These are phyloP conservation scores for Chrysolina haemoptera DNA, from an alignment of 2,888 invertebrate genomes.

Conservation along the genomic window DNA sequence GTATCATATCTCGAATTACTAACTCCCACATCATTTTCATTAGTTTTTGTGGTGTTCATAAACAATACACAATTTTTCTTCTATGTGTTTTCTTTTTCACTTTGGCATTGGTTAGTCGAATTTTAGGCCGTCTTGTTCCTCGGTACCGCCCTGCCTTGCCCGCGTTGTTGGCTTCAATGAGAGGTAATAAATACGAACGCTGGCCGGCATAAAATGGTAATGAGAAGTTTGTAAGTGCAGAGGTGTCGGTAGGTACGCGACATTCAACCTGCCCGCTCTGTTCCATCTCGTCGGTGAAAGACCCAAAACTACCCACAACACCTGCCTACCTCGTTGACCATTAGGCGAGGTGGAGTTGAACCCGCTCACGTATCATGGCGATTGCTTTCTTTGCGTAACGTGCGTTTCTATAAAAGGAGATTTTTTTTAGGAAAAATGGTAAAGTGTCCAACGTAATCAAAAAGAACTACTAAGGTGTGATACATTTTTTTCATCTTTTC, in stretches of 20 bases:
- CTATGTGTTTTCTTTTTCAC: too few species aligned
- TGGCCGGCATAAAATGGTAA: slow-evolving; percentile 50
- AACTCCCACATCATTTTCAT: too few species aligned
- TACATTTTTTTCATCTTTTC: too few species aligned
- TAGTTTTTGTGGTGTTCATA: too few species aligned
- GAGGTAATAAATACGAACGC: slow-evolving; percentile 13
- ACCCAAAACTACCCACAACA: slow-evolving; percentile 58
- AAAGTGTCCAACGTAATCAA: neutral
- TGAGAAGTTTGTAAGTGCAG: slow-evolving; percentile 55
- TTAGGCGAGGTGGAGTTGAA: slow-evolving; percentile 13
- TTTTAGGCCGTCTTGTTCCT: neutral
- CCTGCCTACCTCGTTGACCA: slow-evolving; percentile 45
- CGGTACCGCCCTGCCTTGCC: neutral
- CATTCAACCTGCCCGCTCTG: slow-evolving; percentile 59
- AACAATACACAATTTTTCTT: too few species aligned
- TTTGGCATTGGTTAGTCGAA: neutral
- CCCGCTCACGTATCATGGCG: slow-evolving; percentile 10
- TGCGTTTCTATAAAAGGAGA: slow-evolving; percentile 21
- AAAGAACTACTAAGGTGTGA: neutral
- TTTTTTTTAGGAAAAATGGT: neutral
- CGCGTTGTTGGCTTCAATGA: slow-evolving; percentile 9
- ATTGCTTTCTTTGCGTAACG: slow-evolving; percentile 35
- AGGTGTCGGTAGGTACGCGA: slow-evolving; percentile 57
- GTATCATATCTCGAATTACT: too few species aligned
- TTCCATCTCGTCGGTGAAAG: slow-evolving; percentile 60